Percentiles rank a stretch among this genome's conserved stretches.
phyloP scores from a whole-genome alignment of 1,140 invertebrate species.

The Drosophila triauraria region DNA sequence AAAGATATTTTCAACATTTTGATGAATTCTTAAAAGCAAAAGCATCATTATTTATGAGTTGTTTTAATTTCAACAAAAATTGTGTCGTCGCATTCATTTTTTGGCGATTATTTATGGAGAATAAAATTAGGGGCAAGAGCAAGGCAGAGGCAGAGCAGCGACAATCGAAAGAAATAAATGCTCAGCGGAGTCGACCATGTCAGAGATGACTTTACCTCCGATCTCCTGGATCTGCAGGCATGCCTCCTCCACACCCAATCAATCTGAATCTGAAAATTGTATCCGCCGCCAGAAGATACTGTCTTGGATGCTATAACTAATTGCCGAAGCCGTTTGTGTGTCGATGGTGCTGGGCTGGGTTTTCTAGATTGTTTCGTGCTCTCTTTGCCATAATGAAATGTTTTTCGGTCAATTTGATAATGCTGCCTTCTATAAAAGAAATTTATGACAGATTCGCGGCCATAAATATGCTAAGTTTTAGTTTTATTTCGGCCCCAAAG shows the following conservation, averaged over 20 bases:
- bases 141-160: constrained; percentile 4
- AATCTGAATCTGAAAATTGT: constrained; percentile 38
- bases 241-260: constrained; percentile 18
- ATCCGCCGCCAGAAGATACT: constrained; percentile 11
- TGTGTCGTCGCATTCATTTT: constrained; percentile 69
- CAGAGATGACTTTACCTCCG: constrained; percentile 28
- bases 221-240: constrained; percentile 19
- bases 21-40: constrained; percentile 60
- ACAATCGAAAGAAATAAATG: constrained; percentile 38
- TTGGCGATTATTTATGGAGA: constrained; percentile 67
- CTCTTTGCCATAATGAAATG: constrained; percentile 75
- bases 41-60: constrained; percentile 64
- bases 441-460: constrained; percentile 72
- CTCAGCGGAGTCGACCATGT: constrained; percentile 34
- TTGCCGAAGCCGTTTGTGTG: constrained; percentile 41
- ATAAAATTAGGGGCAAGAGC: constrained; percentile 1
- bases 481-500: constrained; percentile 50
- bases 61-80: constrained; percentile 69
- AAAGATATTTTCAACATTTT: constrained; percentile 25
- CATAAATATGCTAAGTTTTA: constrained; percentile 70
- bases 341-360: constrained; percentile 15
- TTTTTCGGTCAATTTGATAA: constrained; percentile 81
- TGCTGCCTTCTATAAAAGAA: constrained; percentile 76
- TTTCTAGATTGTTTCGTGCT: constrained; percentile 53
- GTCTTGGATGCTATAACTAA: constrained; percentile 55